Evolutionary conservation across 2,113 vertebrate genomes (phyloP), one percentile per base, ranked within the genome.

Genomic region (Hoplias malabaricus): DNA sequence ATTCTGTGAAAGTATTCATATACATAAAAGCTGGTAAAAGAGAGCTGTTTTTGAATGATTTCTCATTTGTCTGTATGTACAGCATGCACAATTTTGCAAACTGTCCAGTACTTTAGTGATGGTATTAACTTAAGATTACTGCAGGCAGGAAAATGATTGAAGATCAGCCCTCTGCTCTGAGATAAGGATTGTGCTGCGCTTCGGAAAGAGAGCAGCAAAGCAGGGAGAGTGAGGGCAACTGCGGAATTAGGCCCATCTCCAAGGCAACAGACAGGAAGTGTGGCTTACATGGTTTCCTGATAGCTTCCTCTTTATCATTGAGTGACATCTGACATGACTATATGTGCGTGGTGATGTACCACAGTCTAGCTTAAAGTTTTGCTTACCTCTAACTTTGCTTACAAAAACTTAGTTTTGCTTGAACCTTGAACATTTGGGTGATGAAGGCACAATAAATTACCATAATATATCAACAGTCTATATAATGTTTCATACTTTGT

Each of bases 231-330:
- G 70, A 80, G 72, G 84, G 83, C 82, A 87, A 85, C 82, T 82
- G 80, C 83, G 83, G 79, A 89, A 85, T 79, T 84, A 87, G 88
- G 88, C 87, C 82, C 19, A 84, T 92, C 73, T 34, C 90, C 89
- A 48, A 79, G 86, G 87, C 84, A 92, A 93, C 91, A 87, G 89
- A 87, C 92, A 93, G 93, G 93, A 93, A 93, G 90, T 90, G 86
- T 88, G 80, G 78, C 87, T 92, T 91, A 89, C 88, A 90, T 82
- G 89, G 91, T 92, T 93, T 93, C 92, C 91, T 92, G 93, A 87
- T 85, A 67, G 80, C 88, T 92, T 92, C 89, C 89, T 86, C 89
- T 91, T 92, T 93, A 93, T 93, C 92, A 0, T 79, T 73, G 88
- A 89, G 87, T 92, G 89, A 89, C 91, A 93, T 93, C 91, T 90